These are phyloP conservation scores for Apogon hyalosoma DNA, from an alignment of 2,797 vertebrate species.

Conservation along the genomic window DNA sequence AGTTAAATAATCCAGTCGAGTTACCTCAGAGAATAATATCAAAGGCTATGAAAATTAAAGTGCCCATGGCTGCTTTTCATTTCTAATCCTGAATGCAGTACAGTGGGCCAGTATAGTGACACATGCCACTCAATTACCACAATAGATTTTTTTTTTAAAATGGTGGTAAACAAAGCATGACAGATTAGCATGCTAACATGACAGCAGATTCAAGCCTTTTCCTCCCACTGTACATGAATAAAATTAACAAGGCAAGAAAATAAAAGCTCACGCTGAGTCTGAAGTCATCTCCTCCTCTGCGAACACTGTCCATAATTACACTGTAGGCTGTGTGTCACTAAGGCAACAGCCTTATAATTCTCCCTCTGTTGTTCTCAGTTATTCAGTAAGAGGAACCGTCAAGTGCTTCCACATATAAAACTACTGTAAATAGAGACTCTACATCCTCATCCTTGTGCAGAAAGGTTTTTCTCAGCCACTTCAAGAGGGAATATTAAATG, in stretches of 20 bases:
- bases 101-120: background rate
- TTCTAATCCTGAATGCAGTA: background rate
- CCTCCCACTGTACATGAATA: conserved; percentile 10
- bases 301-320: conserved; percentile 65
- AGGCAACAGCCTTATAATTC: conserved; percentile 70
- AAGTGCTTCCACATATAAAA: background rate
- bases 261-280: conserved; percentile 26
- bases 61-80: too few relatives aligned
- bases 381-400: conserved; percentile 19
- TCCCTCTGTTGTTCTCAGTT: conserved; percentile 56
- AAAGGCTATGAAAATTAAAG: too few relatives aligned
- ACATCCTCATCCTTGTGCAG: background rate
- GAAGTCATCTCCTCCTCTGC: conserved; percentile 34
- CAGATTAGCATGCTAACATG: background rate
- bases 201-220: conserved; percentile 3
- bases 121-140: background rate
- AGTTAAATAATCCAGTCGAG: too few relatives aligned
- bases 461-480: background rate
- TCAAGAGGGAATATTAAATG: background rate
- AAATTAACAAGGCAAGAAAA: conserved; percentile 17
- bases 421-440: background rate
- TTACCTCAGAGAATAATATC: too few relatives aligned
- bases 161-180: background rate
- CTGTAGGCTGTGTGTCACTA: conserved; percentile 67
- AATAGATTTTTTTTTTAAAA: background rate